Evolutionary conservation across 2,797 vertebrate species (phyloP), one percentile per base, ranked within the genome.

Genomic region (Ibycter americanus): DNA sequence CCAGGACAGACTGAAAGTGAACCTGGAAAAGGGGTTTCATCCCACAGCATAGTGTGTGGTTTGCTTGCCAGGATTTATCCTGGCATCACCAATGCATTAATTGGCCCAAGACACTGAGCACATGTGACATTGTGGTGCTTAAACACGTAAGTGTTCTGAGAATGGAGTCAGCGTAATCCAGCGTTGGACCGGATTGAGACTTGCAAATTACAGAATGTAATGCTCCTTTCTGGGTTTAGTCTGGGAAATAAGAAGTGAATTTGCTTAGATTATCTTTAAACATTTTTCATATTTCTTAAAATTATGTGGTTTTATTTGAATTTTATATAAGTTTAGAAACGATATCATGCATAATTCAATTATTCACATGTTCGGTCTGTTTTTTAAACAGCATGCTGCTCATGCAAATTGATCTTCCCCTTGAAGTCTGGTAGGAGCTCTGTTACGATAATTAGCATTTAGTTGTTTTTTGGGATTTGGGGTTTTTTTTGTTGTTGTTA

Each of bases 371-470:
- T 65, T 90, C 38, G 59, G 15, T 77, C 71, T 85, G 52, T 47
- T 87, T 96, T 91, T 85, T 49, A 87, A 92, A 83, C 77, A 89
- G 67, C 63, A 61, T 49, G 78, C 42, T 66, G 22, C 63, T 94
- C 63, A 84, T 95, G 80, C 73, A 94, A 92, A 93, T 89, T 74
- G 15, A 46, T 73, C 31, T 66, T 38, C 15, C 59, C 47, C 44
- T 93, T 89, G 71, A 91, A 92, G 84, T 83, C 56, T 87, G 38
- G 47, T 73, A 90, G 73, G 47, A 93, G n/a, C 47, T 79, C 73
- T 74, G 36, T 77, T 87, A 80, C 76, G 56, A 40, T 70, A 91
- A 91, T 66, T 49, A 84, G 20, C 31, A 36, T 78, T 84, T 72
- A 47, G 21, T 42, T 42, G 40, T 14, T 15, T 42, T 42, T 42